A percentile compares a stretch with the other conserved stretches of the same genome.
These are phyloP conservation scores for Oryzias woworae DNA, from an alignment of 2,113 vertebrate genomes.

Conservation along the genomic window DNA sequence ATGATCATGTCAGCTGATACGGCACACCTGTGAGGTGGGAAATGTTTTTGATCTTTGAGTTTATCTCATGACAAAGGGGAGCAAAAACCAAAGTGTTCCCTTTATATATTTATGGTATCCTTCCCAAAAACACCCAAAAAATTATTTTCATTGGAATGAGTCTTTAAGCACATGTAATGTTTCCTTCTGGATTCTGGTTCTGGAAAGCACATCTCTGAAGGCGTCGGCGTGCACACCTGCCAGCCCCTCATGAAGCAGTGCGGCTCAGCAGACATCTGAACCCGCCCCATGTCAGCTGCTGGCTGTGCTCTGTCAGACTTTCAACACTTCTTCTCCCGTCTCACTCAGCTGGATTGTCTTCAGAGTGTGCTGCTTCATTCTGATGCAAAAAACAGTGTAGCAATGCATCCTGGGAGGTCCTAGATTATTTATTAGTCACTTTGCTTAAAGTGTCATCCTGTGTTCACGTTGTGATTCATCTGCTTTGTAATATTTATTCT, in stretches of 20 bases:
- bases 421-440: constrained; percentile 24
- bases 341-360: constrained; percentile 16
- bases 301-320: not conserved
- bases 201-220: too few species aligned
- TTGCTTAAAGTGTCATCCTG: constrained; percentile 13
- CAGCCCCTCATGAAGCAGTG: not conserved
- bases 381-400: constrained; percentile 5
- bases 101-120: too few species aligned
- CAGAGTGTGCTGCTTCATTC: constrained; percentile 3
- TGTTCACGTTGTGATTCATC: constrained; percentile 37
- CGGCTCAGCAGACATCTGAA: not conserved
- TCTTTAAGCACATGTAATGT: too few species aligned
- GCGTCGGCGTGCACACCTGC: too few species aligned
- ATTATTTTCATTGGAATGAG: too few species aligned
- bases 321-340: constrained; percentile 4
- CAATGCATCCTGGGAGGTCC: constrained; percentile 25
- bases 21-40: too few species aligned
- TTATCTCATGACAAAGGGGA: too few species aligned
- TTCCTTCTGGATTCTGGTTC: too few species aligned
- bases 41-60: too few species aligned
- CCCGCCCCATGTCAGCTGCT: not conserved
- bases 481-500: constrained; percentile 23
- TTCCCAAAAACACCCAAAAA: too few species aligned
- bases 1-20: too few species aligned
- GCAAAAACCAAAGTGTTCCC: too few species aligned